Evolutionary conservation across 2,888 invertebrate species (phyloP).

Genomic region (Pterostichus niger): DNA sequence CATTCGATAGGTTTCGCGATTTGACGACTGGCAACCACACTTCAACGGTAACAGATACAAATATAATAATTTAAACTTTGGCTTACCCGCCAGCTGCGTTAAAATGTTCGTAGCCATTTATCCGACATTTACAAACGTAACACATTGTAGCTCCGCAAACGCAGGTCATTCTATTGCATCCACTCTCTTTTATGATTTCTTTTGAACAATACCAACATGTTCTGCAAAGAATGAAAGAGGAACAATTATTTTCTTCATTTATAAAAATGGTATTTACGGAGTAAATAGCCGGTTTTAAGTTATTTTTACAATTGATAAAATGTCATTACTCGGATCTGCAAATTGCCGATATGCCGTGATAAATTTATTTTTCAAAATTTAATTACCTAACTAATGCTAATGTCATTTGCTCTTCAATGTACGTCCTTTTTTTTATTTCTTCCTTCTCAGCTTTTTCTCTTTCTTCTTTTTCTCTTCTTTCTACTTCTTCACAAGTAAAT

Average conservation of each 20-base stretch:
- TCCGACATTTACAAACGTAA: conserved; percentile 76
- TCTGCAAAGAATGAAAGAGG: conserved; percentile 70
- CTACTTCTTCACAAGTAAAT: conserved; percentile 77
- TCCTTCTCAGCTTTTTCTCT: conserved; percentile 72
- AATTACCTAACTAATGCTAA: conserved; percentile 76
- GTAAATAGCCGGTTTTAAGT: too few species aligned
- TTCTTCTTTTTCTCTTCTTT: conserved; percentile 71
- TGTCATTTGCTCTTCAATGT: conserved; percentile 80
- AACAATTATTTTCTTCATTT: conserved; percentile 13
- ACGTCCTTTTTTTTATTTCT: conserved; percentile 72
- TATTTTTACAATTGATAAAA: too few species aligned
- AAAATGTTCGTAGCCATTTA: conserved; percentile 78
- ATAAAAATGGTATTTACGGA: too few species aligned
- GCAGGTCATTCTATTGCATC: conserved; percentile 79
- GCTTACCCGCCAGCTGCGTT: conserved; percentile 67
- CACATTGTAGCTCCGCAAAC: conserved; percentile 77
- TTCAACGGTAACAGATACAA: too few species aligned
- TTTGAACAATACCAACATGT: conserved; percentile 75
- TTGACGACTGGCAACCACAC: background rate
- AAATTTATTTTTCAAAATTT: background rate
- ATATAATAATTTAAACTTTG: too few species aligned
- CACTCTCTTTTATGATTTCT: conserved; percentile 76
- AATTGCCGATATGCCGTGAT: too few species aligned
- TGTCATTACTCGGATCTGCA: too few species aligned
- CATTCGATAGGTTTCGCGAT: too few species aligned